Base-by-base conservation (phyloP, 2,113 vertebrate genomes). In the Drymodes brunneopygia region DNA sequence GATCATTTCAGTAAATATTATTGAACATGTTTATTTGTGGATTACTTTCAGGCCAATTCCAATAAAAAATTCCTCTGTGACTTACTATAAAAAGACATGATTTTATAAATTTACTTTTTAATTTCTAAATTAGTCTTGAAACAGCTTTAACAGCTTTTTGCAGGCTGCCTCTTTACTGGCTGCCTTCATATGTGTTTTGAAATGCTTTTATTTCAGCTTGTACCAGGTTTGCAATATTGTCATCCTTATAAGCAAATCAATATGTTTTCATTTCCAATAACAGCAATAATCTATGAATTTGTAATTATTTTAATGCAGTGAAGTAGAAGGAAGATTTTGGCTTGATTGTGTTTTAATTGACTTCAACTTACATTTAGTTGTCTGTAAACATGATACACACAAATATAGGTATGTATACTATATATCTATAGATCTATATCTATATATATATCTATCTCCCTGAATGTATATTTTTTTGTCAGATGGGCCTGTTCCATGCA, bases 21-120 rank as follows among this genome's bases (percentile, higher is more conserved):
- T n/a, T 80, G 58, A 91, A 60, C 36, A 8, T 82, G 80, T 86
- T 95, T 94, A 80, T 86, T 91, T 94, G 71, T 8, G 15, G 77
- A 97, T 92, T 97, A 86, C 65, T 88, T 88, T 94, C 66, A 58
- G 85, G 51, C 69, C 96, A 95, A 90, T 83, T 93, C 67, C 33
- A 92, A 67, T 70, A 28, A 85, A 74, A 92, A 83, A 7, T 24
- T 83, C 71, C 45, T 88, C 61, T 60, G 62, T 82, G 93, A 57
- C 35, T 70, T 93, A 15, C 82, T 90, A n/a, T 78, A 81, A 77
- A 86, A 88, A 90, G 50, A 48, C 3, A 31, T 10, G 9, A 45
- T 54, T 90, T 79, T 62, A 88, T 58, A 35, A 87, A 66, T 83
- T 82, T 80, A 29, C 17, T 93, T 77, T 65, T 58, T 53, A 31